A percentile compares a stretch with the other conserved stretches of the same genome.
These are phyloP conservation scores for Morone chrysops DNA, from an alignment of 2,113 vertebrate species.

Conservation along the genomic window DNA sequence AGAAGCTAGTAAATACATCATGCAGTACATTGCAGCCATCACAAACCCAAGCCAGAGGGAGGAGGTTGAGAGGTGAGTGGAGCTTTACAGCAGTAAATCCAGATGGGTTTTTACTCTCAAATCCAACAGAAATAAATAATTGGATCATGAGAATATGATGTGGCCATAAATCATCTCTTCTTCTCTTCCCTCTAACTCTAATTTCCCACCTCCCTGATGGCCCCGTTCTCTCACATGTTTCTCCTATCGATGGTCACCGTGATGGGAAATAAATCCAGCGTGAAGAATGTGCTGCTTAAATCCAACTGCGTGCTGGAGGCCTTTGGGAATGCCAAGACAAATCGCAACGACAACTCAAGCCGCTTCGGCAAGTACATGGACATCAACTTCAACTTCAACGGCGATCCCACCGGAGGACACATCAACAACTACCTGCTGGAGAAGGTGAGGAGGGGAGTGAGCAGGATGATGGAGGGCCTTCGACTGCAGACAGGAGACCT, in stretches of 20 bases:
- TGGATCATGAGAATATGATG: not conserved
- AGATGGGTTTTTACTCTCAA: not conserved
- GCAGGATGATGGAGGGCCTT: slow-evolving; percentile 2
- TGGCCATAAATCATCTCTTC: slow-evolving; percentile 7
- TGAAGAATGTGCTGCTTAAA: slow-evolving; percentile 93
- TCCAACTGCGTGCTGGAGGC: slow-evolving; percentile 96
- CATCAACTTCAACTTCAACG: slow-evolving; percentile 98
- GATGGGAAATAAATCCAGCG: slow-evolving; percentile 82
- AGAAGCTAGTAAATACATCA: slow-evolving; percentile 95
- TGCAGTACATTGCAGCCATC: slow-evolving; percentile 96
- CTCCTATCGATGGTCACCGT: slow-evolving; percentile 6
- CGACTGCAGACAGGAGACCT: not conserved
- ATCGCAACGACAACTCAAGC: slow-evolving; percentile 96
- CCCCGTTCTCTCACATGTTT: not conserved
- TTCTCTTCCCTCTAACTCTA: not conserved
- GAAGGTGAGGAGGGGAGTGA: slow-evolving; percentile 84
- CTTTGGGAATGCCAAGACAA: slow-evolving; percentile 96
- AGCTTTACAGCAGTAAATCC: not conserved
- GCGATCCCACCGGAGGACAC: slow-evolving; percentile 92
- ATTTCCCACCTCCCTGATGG: not conserved
- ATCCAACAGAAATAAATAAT: not conserved
- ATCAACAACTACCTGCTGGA: slow-evolving; percentile 97
- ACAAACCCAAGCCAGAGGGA: slow-evolving; percentile 91
- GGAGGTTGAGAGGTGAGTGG: slow-evolving; percentile 91
- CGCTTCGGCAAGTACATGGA: slow-evolving; percentile 99